phyloP scores from a whole-genome alignment of 2,113 vertebrate species.

The Serranochromis macrocephalus region DNA sequence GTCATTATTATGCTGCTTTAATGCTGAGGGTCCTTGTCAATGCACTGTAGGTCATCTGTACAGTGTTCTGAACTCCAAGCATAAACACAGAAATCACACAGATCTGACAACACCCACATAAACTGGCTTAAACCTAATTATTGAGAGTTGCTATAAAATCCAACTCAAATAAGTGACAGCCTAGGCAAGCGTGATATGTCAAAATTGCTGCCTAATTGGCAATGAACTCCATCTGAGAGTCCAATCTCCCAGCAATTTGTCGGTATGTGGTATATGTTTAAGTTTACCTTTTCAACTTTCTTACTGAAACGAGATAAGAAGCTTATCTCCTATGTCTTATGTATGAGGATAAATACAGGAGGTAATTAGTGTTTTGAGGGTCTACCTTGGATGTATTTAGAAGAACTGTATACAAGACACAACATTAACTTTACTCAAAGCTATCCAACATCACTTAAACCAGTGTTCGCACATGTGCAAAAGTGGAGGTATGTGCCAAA shows the following conservation, averaged over 20 bases:
- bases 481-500: background rate
- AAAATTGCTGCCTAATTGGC: background rate
- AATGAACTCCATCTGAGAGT: background rate
- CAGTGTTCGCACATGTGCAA: background rate
- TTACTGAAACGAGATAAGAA: background rate
- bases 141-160: background rate
- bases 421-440: background rate
- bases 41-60: background rate
- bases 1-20: constrained; percentile 42
- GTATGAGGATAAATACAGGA: background rate
- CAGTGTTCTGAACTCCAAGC: background rate
- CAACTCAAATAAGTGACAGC: background rate
- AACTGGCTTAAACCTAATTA: constrained; percentile 17
- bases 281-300: background rate
- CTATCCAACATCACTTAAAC: background rate
- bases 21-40: constrained; percentile 12
- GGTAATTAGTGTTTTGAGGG: background rate
- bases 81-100: background rate
- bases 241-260: background rate
- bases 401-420: background rate
- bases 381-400: background rate
- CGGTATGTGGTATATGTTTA: background rate
- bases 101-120: constrained; percentile 5
- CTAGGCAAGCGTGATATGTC: constrained; percentile 1
- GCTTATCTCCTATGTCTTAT: background rate